Percentiles rank a stretch among this genome's conserved stretches.
Conservation (phyloP, 2,888 invertebrate species). For the Autographa pulchrina region DNA sequence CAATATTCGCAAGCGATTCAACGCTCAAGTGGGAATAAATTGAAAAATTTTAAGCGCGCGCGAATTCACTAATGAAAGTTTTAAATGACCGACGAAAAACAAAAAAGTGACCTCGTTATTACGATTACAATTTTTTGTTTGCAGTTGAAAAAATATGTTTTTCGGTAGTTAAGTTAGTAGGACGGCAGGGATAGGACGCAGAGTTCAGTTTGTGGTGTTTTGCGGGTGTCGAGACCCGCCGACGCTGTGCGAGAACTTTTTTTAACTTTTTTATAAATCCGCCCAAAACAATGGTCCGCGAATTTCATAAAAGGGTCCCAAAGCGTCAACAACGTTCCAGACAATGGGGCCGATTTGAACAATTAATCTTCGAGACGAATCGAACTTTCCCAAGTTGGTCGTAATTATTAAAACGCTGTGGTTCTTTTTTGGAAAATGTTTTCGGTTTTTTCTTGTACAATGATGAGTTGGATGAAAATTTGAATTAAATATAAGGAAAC, state of each 20-base stretch:
- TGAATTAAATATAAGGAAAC: slow-evolving; percentile 41
- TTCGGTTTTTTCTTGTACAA: slow-evolving; percentile 36
- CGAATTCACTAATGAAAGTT: slow-evolving; percentile 88
- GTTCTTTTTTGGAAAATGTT: slow-evolving; percentile 50
- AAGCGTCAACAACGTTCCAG: slow-evolving; percentile 80
- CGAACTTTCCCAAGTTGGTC: slow-evolving; percentile 72
- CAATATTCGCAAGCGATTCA: slow-evolving; percentile 63
- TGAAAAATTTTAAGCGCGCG: slow-evolving; percentile 76
- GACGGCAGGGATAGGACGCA: slow-evolving; percentile 54
- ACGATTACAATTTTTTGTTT: slow-evolving; percentile 75
- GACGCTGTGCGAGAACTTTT: slow-evolving; percentile 75
- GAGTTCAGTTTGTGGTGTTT: slow-evolving; percentile 39
- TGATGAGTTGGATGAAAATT: slow-evolving; percentile 32
- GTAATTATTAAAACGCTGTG: slow-evolving; percentile 62
- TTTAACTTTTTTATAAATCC: slow-evolving; percentile 80
- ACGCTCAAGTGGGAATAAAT: slow-evolving; percentile 78
- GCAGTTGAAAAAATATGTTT: slow-evolving; percentile 58
- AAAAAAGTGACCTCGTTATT: slow-evolving; percentile 86
- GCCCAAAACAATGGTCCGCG: slow-evolving; percentile 83
- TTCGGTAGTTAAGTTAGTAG: slow-evolving; percentile 46
- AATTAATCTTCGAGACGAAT: slow-evolving; percentile 85
- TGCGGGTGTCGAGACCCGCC: slow-evolving; percentile 34
- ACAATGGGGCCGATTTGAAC: slow-evolving; percentile 82
- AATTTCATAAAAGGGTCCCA: slow-evolving; percentile 83
- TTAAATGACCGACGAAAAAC: slow-evolving; percentile 85